A percentile compares a stretch with the other conserved stretches of the same genome.
These are phyloP conservation scores for Xestia rhomboidea DNA, from an alignment of 2,888 invertebrate genomes.

Conservation along the genomic window DNA sequence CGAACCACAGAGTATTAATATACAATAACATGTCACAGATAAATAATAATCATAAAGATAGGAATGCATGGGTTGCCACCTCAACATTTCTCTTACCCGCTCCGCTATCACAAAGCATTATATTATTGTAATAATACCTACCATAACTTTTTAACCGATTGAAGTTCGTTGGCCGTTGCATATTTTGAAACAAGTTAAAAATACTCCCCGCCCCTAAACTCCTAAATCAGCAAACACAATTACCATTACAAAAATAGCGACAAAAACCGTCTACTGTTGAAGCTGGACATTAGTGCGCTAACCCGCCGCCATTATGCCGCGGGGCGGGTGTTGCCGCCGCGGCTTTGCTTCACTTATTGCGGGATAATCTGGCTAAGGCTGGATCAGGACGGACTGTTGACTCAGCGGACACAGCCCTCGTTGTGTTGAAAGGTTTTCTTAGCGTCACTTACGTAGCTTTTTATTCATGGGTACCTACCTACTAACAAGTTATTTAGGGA, in stretches of 20 bases:
- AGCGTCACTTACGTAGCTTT: slow-evolving; percentile 25
- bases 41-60: too few species aligned
- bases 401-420: slow-evolving; percentile 46
- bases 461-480: slow-evolving; percentile 23
- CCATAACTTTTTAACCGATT: background rate
- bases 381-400: slow-evolving; percentile 62
- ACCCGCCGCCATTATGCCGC: slow-evolving; percentile 58
- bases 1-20: too few species aligned
- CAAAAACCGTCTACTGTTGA: slow-evolving; percentile 24
- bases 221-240: slow-evolving; percentile 15
- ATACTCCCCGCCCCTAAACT: background rate
- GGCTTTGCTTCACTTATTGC: slow-evolving; percentile 62
- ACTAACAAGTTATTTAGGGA: slow-evolving; percentile 2
- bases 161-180: background rate
- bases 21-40: too few species aligned
- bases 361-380: slow-evolving; percentile 62
- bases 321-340: slow-evolving; percentile 40
- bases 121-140: too few species aligned
- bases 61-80: too few species aligned
- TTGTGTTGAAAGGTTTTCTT: slow-evolving; percentile 39
- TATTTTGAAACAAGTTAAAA: background rate
- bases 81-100: too few species aligned
- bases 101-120: background rate
- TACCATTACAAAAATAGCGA: slow-evolving; percentile 30
- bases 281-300: slow-evolving; percentile 47